phyloP scores from a whole-genome alignment of 2,888 invertebrate species.

The Sminthurides aquaticus region DNA sequence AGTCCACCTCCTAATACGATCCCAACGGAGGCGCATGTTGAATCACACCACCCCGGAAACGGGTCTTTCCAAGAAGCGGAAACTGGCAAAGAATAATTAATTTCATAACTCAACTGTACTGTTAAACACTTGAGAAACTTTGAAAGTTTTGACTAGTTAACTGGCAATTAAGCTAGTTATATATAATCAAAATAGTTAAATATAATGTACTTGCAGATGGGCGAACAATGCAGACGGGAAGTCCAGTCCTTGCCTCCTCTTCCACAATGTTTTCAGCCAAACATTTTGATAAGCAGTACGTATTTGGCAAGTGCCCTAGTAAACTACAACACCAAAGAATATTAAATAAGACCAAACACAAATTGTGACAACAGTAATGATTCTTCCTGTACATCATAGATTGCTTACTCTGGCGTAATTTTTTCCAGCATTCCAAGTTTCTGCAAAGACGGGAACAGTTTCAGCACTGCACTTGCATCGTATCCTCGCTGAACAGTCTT shows the following conservation, averaged over 20 bases:
- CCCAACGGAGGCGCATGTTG: not conserved
- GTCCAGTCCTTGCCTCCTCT: not conserved
- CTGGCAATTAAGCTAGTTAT: not conserved
- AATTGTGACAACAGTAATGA: not conserved
- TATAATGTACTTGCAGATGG: not conserved
- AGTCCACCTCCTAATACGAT: not conserved
- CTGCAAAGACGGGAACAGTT: not conserved
- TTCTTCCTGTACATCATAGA: not conserved
- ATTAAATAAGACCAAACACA: not conserved
- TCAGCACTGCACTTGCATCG: not conserved
- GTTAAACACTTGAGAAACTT: no score
- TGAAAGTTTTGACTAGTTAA: no score
- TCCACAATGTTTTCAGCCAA: not conserved
- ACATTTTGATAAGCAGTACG: not conserved
- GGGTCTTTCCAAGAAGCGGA: not conserved
- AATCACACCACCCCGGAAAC: not conserved
- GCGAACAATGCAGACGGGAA: not conserved
- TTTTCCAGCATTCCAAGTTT: not conserved
- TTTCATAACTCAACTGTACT: no score
- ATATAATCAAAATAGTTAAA: no score
- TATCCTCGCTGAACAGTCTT: not conserved
- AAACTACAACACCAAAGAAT: not conserved
- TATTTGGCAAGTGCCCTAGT: not conserved
- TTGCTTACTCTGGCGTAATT: not conserved
- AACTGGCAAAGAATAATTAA: no score